Conservation (phyloP, 2,113 vertebrate genomes). For the Amazona vittata region DNA sequence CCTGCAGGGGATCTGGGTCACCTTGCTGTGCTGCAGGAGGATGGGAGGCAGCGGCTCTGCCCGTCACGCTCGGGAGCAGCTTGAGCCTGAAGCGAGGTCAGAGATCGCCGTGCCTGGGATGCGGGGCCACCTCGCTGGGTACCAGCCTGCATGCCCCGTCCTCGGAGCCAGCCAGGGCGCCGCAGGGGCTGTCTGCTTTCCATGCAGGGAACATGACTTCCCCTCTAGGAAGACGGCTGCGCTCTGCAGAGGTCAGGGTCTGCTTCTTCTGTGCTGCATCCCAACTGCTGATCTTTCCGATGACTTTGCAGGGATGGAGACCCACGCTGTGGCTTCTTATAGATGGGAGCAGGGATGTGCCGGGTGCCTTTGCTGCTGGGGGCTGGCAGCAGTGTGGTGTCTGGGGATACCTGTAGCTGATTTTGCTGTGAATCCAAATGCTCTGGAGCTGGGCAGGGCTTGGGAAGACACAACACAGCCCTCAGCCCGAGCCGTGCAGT, state of each 20-base stretch:
- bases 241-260: not conserved
- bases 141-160: not conserved
- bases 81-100: not conserved
- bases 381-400: not conserved
- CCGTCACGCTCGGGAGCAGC: not conserved
- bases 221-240: not conserved
- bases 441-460: not conserved
- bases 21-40: not conserved
- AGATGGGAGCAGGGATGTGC: rapidly evolving
- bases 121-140: rapidly evolving
- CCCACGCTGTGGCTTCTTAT: not conserved
- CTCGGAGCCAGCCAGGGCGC: not conserved
- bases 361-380: not conserved
- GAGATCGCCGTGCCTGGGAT: not conserved
- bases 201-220: not conserved
- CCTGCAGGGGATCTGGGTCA: not conserved
- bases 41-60: not conserved
- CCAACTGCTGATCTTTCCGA: rapidly evolving
- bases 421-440: not conserved
- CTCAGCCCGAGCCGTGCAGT: rapidly evolving
- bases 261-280: not conserved
- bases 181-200: not conserved
- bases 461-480: not conserved
- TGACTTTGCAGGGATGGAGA: not conserved
- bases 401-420: rapidly evolving